These are phyloP conservation scores for Apodemia duryi DNA, from an alignment of 2,888 invertebrate species.

Conservation along the genomic window DNA sequence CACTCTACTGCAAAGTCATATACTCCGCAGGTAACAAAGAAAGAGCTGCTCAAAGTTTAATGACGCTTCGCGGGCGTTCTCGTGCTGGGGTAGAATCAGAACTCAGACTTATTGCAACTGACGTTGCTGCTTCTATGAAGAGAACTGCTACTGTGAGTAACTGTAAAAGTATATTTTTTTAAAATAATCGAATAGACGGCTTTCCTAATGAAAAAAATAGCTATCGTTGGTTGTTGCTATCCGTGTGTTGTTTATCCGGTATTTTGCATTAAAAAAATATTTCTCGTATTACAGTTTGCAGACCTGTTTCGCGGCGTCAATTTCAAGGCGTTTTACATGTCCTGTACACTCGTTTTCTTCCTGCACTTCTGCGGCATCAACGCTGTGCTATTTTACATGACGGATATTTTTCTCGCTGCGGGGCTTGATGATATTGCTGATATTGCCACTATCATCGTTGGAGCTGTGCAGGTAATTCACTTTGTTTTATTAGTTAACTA, in stretches of 20 bases:
- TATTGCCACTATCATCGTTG: slow-evolving; percentile 86
- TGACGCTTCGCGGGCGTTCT: slow-evolving; percentile 30
- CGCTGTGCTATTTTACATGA: slow-evolving; percentile 88
- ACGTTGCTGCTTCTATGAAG: slow-evolving; percentile 52
- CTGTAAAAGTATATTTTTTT: too few relatives aligned
- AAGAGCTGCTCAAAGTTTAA: background rate
- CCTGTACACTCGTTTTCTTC: slow-evolving; percentile 86
- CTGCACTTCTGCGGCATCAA: slow-evolving; percentile 93
- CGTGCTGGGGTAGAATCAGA: slow-evolving; percentile 81
- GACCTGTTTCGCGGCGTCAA: slow-evolving; percentile 74
- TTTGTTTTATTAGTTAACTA: background rate
- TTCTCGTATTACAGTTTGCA: background rate
- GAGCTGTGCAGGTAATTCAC: slow-evolving; percentile 80
- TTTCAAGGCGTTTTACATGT: slow-evolving; percentile 87
- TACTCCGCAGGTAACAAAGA: background rate
- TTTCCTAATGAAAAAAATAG: too few relatives aligned
- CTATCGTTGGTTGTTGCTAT: too few relatives aligned
- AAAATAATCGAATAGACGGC: too few relatives aligned
- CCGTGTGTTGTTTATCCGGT: too few relatives aligned
- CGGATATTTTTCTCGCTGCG: slow-evolving; percentile 84
- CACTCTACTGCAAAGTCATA: background rate
- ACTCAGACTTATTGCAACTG: slow-evolving; percentile 79
- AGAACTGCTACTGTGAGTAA: slow-evolving; percentile 47
- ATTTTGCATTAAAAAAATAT: too few relatives aligned
- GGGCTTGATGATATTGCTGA: slow-evolving; percentile 33